Conservation (phyloP, 2,888 invertebrate species). For the Anoplius nigerrimus region DNA sequence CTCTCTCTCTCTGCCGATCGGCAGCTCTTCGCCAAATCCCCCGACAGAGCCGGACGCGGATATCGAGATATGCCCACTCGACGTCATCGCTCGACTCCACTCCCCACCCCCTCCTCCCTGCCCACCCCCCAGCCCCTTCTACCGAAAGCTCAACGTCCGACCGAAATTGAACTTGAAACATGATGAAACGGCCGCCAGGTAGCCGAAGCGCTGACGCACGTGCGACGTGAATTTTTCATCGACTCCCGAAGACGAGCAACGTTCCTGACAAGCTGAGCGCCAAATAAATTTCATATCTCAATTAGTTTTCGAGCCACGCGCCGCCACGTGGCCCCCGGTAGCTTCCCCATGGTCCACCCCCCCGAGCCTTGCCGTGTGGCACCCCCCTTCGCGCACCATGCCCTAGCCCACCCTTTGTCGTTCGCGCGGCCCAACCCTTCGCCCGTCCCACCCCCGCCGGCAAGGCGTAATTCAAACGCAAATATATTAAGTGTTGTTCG, state of each 20-base stretch:
- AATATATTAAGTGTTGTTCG: slow-evolving; percentile 64
- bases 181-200: background rate
- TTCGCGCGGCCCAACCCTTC: slow-evolving; percentile 31
- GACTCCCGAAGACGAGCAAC: slow-evolving; percentile 49
- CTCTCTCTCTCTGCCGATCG: background rate
- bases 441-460: slow-evolving; percentile 11
- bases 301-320: slow-evolving; percentile 73
- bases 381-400: too few relatives aligned
- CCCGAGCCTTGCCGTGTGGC: background rate
- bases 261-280: slow-evolving; percentile 62
- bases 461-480: slow-evolving; percentile 66
- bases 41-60: too few relatives aligned
- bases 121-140: too few relatives aligned
- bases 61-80: too few relatives aligned
- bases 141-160: too few relatives aligned
- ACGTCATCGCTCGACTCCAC: too few relatives aligned
- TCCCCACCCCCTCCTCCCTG: too few relatives aligned
- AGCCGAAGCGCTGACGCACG: background rate
- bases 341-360: slow-evolving; percentile 39
- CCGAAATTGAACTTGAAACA: background rate
- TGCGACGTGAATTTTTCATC: slow-evolving; percentile 26
- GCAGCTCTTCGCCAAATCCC: background rate
- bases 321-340: slow-evolving; percentile 66
- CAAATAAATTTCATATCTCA: slow-evolving; percentile 74
- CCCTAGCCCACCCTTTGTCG: slow-evolving; percentile 35